A percentile compares a stretch with the other conserved stretches of the same genome.
phyloP scores from a whole-genome alignment of 2,797 vertebrate genomes.

The Macrochelys suwanniensis region DNA sequence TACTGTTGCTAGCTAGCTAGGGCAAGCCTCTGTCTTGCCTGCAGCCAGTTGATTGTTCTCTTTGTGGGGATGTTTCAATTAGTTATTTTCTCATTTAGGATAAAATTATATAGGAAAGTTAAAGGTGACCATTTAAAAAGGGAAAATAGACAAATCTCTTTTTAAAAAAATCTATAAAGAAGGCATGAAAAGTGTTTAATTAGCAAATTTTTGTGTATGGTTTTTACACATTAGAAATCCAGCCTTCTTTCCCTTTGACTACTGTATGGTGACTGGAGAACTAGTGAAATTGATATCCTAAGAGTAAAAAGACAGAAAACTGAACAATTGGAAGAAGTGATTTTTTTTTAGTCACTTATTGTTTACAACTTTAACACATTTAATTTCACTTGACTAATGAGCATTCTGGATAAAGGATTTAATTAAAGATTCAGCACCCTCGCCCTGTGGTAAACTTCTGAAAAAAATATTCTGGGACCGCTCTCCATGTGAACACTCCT shows the following conservation, averaged over 20 bases:
- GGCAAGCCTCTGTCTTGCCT: background rate
- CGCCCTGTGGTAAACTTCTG: background rate
- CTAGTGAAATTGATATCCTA: background rate
- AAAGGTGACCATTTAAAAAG: background rate
- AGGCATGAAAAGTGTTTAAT: background rate
- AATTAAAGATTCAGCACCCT: background rate
- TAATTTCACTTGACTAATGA: background rate
- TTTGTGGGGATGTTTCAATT: background rate
- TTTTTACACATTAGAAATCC: background rate
- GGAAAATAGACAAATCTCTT: background rate
- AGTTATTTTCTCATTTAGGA: too few species aligned
- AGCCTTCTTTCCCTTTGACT: background rate
- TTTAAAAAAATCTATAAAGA: background rate
- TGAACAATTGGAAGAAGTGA: background rate
- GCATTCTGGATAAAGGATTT: background rate
- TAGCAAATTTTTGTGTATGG: background rate
- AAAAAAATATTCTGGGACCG: background rate
- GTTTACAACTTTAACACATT: background rate
- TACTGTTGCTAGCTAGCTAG: background rate
- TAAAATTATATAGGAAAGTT: too few species aligned
- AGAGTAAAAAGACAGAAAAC: background rate
- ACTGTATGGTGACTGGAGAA: background rate
- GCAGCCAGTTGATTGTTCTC: background rate
- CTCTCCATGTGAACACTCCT: background rate
- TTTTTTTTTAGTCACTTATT: background rate